Conservation (phyloP, 1,140 invertebrate species). For the Stegodyphus dumicola region DNA sequence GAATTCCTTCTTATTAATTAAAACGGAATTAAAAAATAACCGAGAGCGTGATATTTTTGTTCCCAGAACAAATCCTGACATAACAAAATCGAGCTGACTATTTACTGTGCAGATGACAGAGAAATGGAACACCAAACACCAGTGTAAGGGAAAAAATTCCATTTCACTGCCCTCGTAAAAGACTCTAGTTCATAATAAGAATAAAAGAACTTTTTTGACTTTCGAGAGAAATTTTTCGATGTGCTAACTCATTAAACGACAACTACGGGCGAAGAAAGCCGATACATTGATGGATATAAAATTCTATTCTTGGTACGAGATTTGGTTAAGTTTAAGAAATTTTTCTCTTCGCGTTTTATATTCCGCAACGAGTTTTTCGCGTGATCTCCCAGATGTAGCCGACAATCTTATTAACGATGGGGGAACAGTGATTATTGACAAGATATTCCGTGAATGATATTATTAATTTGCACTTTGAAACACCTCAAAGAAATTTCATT, state of each 20-base stretch:
- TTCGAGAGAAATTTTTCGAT: slow-evolving; percentile 6
- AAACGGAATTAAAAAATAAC: too few species aligned
- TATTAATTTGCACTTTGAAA: slow-evolving; percentile 26
- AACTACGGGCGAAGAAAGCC: not conserved
- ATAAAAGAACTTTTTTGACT: slow-evolving; percentile 1
- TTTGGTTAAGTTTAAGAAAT: slow-evolving; percentile 2
- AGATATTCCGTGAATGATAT: slow-evolving; percentile 36
- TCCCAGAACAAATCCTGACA: too few species aligned
- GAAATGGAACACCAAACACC: too few species aligned
- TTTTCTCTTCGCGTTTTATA: slow-evolving; percentile 15
- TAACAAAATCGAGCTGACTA: too few species aligned
- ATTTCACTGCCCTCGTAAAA: too few species aligned
- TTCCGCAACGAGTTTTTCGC: slow-evolving; percentile 43
- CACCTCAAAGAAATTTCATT: slow-evolving; percentile 19
- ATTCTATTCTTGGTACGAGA: slow-evolving; percentile 5
- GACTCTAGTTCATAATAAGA: not conserved
- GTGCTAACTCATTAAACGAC: not conserved
- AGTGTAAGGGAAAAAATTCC: too few species aligned
- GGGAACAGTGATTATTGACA: slow-evolving; percentile 16
- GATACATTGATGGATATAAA: slow-evolving; percentile 15
- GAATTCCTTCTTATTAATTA: too few species aligned
- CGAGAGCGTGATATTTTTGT: too few species aligned
- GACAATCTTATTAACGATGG: slow-evolving; percentile 11
- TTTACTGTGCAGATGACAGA: too few species aligned
- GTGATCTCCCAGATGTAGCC: slow-evolving; percentile 23